Conservation (phyloP, 1,140 invertebrate genomes). For the Pseudomyrmex pallidus region DNA sequence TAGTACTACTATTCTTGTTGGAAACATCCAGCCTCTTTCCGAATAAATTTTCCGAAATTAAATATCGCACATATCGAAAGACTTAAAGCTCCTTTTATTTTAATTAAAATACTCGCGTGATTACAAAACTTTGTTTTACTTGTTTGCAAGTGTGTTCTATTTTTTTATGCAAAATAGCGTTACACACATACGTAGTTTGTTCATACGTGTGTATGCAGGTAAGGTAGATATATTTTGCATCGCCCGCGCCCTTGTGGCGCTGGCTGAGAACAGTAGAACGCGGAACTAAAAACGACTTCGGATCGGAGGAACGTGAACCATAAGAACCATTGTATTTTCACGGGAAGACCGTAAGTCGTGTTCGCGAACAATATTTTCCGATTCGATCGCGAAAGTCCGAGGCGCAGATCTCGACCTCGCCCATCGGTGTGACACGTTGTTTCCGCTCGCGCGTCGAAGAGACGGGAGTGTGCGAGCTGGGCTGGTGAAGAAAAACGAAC, state of each 20-base stretch:
- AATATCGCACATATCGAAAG: too few species aligned
- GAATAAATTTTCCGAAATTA: too few species aligned
- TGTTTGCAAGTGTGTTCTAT: too few species aligned
- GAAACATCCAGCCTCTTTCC: too few species aligned
- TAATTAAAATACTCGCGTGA: too few species aligned
- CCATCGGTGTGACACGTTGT: background rate
- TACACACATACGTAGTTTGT: too few species aligned
- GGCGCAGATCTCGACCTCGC: constrained; percentile 30
- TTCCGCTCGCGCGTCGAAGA: background rate
- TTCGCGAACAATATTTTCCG: constrained; percentile 59
- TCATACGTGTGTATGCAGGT: background rate
- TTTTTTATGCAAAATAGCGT: too few species aligned
- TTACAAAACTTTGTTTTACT: too few species aligned
- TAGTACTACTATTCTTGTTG: too few species aligned
- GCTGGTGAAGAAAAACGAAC: too few species aligned
- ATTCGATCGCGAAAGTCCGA: background rate
- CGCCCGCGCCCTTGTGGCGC: constrained; percentile 21
- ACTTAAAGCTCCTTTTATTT: too few species aligned
- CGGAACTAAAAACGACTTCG: constrained; percentile 59
- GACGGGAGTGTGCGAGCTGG: background rate
- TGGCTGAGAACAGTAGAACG: constrained; percentile 70
- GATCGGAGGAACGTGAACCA: constrained; percentile 67
- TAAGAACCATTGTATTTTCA: constrained; percentile 71
- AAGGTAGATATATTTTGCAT: constrained; percentile 25
- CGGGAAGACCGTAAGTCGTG: constrained; percentile 38